Evolutionary conservation across 2,113 vertebrate genomes (phyloP), one percentile per base, ranked within the genome.

Genomic region (Motacilla alba): DNA sequence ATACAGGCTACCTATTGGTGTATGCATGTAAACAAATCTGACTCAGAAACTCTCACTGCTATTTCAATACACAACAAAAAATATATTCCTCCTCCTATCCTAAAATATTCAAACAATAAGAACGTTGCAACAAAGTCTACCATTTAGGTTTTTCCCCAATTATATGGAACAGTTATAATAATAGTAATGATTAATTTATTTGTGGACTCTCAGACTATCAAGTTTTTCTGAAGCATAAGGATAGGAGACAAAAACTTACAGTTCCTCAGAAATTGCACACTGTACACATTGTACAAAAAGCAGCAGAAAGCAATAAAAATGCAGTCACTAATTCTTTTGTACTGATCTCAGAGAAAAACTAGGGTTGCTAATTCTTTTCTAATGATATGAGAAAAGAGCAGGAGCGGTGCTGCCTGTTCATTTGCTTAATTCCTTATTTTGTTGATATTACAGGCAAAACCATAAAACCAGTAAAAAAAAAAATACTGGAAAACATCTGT

Each of bases 401-500:
- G n/a, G 33, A 60, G 12, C 11, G 13, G 21, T 72, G 47, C 9
- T 55, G 35, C n/a, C 15, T 47, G 21, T 15, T 78, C 13, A 47
- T 59, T 59, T 78, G 33, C 35, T 81, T 78, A 21, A 43, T 64
- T 69, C 56, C 28, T 58, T 64, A 35, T 66, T 94, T 86, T 80
- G 37, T 33, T 70, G 46, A 89, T 76, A 92, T 64, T 68, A 56
- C 27, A 69, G 49, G 49, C 26, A 83, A 92, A 47, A 83, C 24
- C 1, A 11, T 30, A 88, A 72, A 75, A 58, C 12, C 26, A 74
- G 26, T 62, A 52, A 11, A 49, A 56, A 56, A 43, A 52, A 87
- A 85, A 90, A 83, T n/a, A 62, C 55, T 94, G 77, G 52, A 63
- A 96, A 96, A 81, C 24, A 64, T 84, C 56, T 59, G 52, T 68